A percentile compares a stretch with the other conserved stretches of the same genome.
These are phyloP conservation scores for Sinella curviseta DNA, from an alignment of 1,140 invertebrate species.

Conservation along the genomic window DNA sequence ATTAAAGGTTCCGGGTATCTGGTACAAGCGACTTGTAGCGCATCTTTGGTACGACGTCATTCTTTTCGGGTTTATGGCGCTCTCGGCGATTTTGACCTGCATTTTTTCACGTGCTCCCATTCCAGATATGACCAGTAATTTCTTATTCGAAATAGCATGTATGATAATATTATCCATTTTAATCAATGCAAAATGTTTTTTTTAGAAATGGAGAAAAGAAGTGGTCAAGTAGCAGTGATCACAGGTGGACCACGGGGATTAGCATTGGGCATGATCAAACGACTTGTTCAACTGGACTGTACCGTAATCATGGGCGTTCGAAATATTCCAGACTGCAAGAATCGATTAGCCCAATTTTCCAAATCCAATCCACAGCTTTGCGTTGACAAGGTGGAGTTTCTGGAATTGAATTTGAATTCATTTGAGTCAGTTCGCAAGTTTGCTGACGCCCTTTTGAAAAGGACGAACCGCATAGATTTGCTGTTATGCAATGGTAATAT, in stretches of 20 bases:
- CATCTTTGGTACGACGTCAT: too few species aligned
- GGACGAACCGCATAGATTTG: slow-evolving; percentile 67
- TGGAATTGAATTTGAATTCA: slow-evolving; percentile 63
- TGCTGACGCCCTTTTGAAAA: slow-evolving; percentile 65
- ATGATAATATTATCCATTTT: too few species aligned
- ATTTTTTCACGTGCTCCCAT: too few species aligned
- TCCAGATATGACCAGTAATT: too few species aligned
- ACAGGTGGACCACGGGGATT: not conserved
- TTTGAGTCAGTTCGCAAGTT: slow-evolving; percentile 75
- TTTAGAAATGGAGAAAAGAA: not conserved
- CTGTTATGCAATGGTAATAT: slow-evolving; percentile 77
- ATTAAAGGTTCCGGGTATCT: too few species aligned
- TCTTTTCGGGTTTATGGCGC: too few species aligned
- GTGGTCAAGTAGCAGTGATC: not conserved
- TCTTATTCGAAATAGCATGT: too few species aligned
- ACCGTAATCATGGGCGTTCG: not conserved
- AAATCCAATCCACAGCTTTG: slow-evolving; percentile 56
- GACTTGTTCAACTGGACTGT: not conserved
- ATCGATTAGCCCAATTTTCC: slow-evolving; percentile 53
- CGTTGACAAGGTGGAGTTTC: slow-evolving; percentile 59
- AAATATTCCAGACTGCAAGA: not conserved
- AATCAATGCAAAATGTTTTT: not conserved
- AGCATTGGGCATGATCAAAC: not conserved
- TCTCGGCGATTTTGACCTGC: too few species aligned
- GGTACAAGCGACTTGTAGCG: too few species aligned